A percentile compares a stretch with the other conserved stretches of the same genome.
Evolutionary conservation across 1,140 invertebrate species (phyloP).

Genomic region (Conus ventricosus): DNA sequence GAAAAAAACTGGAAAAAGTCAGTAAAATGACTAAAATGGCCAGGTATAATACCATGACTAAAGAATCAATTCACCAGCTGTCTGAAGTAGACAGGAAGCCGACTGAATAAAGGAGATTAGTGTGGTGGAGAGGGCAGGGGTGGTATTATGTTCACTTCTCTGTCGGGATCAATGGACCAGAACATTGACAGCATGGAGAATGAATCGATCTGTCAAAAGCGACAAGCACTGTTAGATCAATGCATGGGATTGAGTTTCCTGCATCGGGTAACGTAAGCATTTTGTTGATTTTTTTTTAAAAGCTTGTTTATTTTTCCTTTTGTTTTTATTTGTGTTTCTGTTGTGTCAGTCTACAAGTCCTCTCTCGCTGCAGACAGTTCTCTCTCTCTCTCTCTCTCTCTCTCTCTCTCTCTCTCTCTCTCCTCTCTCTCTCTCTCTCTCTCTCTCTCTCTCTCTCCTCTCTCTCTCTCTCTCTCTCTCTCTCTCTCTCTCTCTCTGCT

Average conservation of each 20-base stretch:
- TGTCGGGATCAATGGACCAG: too few relatives aligned
- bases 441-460: neutral
- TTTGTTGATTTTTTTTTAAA: neutral
- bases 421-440: neutral
- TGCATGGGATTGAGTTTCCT: neutral
- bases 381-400: neutral
- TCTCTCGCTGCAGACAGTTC: neutral
- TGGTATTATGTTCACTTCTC: too few relatives aligned
- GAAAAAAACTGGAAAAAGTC: neutral
- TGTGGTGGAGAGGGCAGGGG: too few relatives aligned
- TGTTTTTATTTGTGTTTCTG: neutral
- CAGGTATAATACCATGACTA: neutral
- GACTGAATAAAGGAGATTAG: neutral
- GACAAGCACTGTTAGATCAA: neutral
- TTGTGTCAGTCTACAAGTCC: too few relatives aligned
- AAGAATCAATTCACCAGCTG: neutral
- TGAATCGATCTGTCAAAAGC: neutral
- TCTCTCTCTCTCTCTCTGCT: neutral
- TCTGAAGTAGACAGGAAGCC: neutral
- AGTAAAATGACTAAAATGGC: neutral
- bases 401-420: neutral
- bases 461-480: neutral
- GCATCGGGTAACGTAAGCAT: too few relatives aligned
- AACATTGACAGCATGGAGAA: neutral
- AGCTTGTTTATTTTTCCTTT: neutral